Conservation (phyloP, 2,113 vertebrate genomes). For the Pongo pygmaeus region DNA sequence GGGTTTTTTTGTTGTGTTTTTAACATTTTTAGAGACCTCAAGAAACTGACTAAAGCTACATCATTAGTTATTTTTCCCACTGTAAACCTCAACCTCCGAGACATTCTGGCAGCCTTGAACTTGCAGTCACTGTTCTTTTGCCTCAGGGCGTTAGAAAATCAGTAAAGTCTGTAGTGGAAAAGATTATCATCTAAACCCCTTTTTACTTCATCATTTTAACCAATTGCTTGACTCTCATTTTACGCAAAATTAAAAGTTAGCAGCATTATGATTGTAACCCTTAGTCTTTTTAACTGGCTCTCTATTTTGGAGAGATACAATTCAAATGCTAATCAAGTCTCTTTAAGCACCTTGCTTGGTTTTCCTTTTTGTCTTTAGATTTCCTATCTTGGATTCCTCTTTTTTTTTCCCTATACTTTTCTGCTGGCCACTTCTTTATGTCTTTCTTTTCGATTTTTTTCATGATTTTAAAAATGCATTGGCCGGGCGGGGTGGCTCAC, state of each 20-base stretch:
- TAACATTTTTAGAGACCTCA: not conserved
- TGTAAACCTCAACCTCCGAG: not conserved
- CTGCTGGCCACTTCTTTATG: not conserved
- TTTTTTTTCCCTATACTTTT: not conserved
- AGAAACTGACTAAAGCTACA: not conserved
- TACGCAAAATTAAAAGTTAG: not conserved
- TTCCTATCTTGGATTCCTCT: not conserved
- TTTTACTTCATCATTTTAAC: not conserved
- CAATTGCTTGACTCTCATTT: not conserved
- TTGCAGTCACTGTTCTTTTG: not conserved
- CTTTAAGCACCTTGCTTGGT: not conserved
- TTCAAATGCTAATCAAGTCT: not conserved
- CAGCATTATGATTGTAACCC: not conserved
- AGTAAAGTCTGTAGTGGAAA: not conserved
- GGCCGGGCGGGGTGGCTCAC: no score
- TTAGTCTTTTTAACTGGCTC: not conserved
- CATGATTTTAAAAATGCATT: not conserved
- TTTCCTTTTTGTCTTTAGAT: not conserved
- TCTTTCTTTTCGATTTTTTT: not conserved
- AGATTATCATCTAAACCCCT: not conserved
- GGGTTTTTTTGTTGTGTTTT: no score
- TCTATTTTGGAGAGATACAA: not conserved
- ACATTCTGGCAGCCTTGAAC: not conserved
- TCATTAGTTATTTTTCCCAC: not conserved
- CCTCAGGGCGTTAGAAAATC: not conserved